phyloP scores from a whole-genome alignment of 1,140 invertebrate species.

The Ctenoplectra terminalis region DNA sequence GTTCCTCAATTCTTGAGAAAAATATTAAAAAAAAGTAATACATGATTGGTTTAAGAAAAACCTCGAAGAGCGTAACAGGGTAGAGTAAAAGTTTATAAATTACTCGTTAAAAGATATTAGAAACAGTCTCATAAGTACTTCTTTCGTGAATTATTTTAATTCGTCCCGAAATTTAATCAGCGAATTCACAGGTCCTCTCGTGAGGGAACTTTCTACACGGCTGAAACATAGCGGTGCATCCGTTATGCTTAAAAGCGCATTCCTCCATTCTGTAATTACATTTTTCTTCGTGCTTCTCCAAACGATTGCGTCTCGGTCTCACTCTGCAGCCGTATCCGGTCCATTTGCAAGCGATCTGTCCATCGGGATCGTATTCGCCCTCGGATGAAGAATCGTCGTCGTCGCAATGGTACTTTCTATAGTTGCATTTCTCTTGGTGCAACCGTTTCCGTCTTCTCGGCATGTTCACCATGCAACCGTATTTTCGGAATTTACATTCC shows the following conservation, averaged over 20 bases:
- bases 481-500: constrained; percentile 65
- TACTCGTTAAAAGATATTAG: no score
- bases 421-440: constrained; percentile 76
- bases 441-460: constrained; percentile 57
- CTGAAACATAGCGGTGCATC: constrained; percentile 62
- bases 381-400: constrained; percentile 25
- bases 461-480: constrained; percentile 76
- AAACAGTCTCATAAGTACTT: no score
- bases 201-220: constrained; percentile 61
- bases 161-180: constrained; percentile 22
- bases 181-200: constrained; percentile 62
- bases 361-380: constrained; percentile 59
- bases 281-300: constrained; percentile 66
- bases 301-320: constrained; percentile 58
- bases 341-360: constrained; percentile 67
- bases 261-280: constrained; percentile 73
- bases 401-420: constrained; percentile 42
- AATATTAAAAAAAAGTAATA: no score
- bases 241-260: constrained; percentile 62
- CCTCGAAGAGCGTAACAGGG: no score
- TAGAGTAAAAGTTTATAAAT: no score
- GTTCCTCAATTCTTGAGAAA: no score
- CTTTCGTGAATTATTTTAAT: no score
- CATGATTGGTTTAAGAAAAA: no score
- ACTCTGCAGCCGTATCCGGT: constrained; percentile 67